Base-by-base conservation (phyloP, 2,888 invertebrate genomes). In the Mythimna vitellina region DNA sequence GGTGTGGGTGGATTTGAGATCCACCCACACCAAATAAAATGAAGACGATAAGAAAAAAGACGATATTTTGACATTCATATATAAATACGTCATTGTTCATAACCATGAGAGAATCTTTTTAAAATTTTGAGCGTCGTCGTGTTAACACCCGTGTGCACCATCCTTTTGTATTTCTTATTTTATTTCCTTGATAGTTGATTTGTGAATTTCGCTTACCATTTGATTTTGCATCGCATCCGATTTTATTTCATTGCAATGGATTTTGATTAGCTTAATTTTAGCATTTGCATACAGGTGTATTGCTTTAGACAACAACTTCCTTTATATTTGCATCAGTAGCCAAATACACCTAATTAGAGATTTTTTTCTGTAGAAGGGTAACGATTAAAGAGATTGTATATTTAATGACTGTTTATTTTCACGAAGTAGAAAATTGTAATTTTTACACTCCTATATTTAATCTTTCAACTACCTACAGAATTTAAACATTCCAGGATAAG, bases 261-360 rank as follows among this genome's bases (percentile, higher is more conserved):
- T 38, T 71, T 78, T 62, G 32, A 56, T 70, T 70, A 64, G 57
- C 25, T 70, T 79, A 53, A 68, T 71, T 73, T 76, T 63, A 65
- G 22, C n/a, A 82, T 79, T 82, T 68, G 32, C 67, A 73, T 73
- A 62, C 69, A 51, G 76, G 68, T 66, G n/a, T n/a, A 20, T 53
- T 58, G 46, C 12, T 20, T 65, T 77, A 70, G 70, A 65, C 38
- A 64, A 66, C 32, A n/a, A 68, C 54, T 75, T 85, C 74, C 85
- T 78, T 65, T 70, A 54, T 62, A 72, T 78, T 63, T 66, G 68
- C 70, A 66, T 64, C 54, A 77, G 46, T 71, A 61, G 7, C 8
- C 32, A 51, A 77, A 62, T 35, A 49, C n/a, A 60, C 10, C 1
- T 46, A 38, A 32, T 51, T 64, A 61, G 20, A 12, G 49, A 32